phyloP scores from a whole-genome alignment of 2,888 invertebrate species.

The Argyresthia goedartella region DNA sequence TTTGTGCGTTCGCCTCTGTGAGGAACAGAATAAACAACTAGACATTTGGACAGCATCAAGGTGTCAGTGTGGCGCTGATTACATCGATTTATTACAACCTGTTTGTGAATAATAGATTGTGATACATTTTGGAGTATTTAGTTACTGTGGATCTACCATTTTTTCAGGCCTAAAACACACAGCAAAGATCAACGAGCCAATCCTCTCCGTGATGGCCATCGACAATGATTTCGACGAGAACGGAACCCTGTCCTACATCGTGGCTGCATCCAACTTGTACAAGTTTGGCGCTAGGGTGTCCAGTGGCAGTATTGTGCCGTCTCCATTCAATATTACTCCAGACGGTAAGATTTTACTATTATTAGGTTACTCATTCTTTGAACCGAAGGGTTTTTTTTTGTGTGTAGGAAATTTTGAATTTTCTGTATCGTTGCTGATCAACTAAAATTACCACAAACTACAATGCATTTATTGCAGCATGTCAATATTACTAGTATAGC shows the following conservation, averaged over 20 bases:
- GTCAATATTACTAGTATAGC: neutral
- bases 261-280: slow-evolving; percentile 84
- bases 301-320: slow-evolving; percentile 89
- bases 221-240: slow-evolving; percentile 89
- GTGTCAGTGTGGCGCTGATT: no score
- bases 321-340: slow-evolving; percentile 85
- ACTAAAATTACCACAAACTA: neutral
- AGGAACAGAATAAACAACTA: no score
- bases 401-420: neutral
- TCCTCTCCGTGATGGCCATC: slow-evolving; percentile 80
- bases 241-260: slow-evolving; percentile 84
- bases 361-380: no score
- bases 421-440: no score
- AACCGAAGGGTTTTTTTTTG: neutral
- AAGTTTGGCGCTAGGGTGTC: slow-evolving; percentile 82
- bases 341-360: slow-evolving; percentile 54
- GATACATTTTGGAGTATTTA: no score
- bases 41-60: no score
- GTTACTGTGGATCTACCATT: slow-evolving; percentile 15
- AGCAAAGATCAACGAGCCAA: slow-evolving; percentile 80
- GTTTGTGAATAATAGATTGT: no score
- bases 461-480: neutral
- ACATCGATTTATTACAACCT: no score
- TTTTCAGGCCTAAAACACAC: slow-evolving; percentile 78
- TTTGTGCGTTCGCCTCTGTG: no score